Evolutionary conservation across 2,888 invertebrate species (phyloP), one percentile per base, ranked within the genome.

Genomic region (Plebejus argus): DNA sequence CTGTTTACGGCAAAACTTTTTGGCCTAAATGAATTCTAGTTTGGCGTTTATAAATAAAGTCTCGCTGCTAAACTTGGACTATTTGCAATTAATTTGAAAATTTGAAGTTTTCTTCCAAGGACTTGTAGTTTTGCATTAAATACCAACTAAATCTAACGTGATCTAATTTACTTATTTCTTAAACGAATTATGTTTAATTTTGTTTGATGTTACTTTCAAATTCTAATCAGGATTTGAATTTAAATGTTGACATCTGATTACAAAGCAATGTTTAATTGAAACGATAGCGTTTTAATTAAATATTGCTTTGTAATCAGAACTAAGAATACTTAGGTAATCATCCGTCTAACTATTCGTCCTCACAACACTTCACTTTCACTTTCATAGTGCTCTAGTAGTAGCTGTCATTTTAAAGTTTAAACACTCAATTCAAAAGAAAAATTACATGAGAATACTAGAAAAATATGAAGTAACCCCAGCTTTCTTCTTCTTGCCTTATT

Each of bases 11-110:
- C 77, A 77, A 81, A 81, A 81, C 77, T 82, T 84, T 83, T 83
- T 78, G 79, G 81, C 80, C 81, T 81, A 82, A 82, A 82, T 82
- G 81, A 83, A 82, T 83, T 82, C 81, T 82, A 83, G 82, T 81
- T 82, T 81, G 79, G 82, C 77, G 77, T 79, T 79, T 78, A 82
- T 81, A 82, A 82, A 82, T 82, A 82, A 82, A 75, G 78, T 79
- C 78, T 77, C 78, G 76, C 53, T 72, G 71, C 66, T 76, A 80
- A 78, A 70, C 79, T 79, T 74, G 66, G 49, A 77, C 77, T 76
- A 76, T 56, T 78, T 77, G 35, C 78, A 45, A 53, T 76, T 78
- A 72, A 78, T 78, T 80, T 80, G 74, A 72, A 72, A 72, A 72
- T 72, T 72, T 72, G 20, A 72, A 72, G 72, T 74, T 74, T 49